Base-by-base conservation (phyloP, 1,140 invertebrate genomes). In the Hyles euphorbiae region DNA sequence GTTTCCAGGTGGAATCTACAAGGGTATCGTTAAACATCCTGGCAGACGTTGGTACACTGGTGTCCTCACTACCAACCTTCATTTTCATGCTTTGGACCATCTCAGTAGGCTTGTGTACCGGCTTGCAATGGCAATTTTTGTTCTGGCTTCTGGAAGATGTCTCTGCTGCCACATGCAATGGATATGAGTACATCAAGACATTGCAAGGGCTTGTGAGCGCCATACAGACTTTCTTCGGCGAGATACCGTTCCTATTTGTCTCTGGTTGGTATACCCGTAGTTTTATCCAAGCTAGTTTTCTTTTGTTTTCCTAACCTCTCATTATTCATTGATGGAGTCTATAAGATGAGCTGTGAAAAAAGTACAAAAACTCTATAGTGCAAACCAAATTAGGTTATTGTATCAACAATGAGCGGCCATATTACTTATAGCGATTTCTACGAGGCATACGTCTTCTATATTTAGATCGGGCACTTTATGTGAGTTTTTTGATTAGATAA, bases 191-290 rank as follows among this genome's bases (percentile, higher is more conserved):
- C 83, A 90, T 95, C 5, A 96, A 97, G 86, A 94, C 96, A 0
- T 77, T 98, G 2, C 93, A 98, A 83, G 97, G 97, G 1, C 69
- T 93, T 0, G 92, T 93, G 3, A 93, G 94, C 73, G 93, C 93
- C 3, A 91, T 97, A 51, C 95, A 97, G 77, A 95, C 94, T 66
- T 94, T 98, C 68, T 87, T 93, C 32, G 97, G 97, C n/a, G 96
- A 98, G 87, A 83, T 97, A 60, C 96, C 96, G 0, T 96, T 97
- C 68, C 95, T 98, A 87, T 97, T 97, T 77, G 75, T 96, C 9
- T 96, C 96, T 11, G 92, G 93, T 90, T 34, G 2, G 54, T 47
- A 8, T n/a, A 11, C 2, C 8, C 4, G 5, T 40, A 40, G 8
- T 40, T 5, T 40, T 22, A 22, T 22, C 22, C 22, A 22, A 22